Conservation (phyloP, 1,140 invertebrate species). For the Branchinecta lynchi region DNA sequence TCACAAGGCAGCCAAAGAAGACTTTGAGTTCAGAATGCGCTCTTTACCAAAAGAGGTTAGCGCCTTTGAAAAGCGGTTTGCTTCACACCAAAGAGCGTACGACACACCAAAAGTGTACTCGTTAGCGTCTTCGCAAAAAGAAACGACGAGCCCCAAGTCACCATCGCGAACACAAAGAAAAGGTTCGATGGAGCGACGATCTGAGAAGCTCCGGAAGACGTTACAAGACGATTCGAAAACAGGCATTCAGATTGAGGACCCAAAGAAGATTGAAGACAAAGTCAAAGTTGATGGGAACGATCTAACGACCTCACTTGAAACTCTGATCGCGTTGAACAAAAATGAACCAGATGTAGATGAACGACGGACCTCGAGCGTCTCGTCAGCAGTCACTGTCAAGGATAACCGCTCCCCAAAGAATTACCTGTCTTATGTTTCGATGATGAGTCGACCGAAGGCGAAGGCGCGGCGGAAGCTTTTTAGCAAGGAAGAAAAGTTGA, state of each 20-base stretch:
- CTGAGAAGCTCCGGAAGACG: not conserved
- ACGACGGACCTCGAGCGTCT: not conserved
- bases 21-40: not conserved
- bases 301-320: not conserved
- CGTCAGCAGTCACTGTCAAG: not conserved
- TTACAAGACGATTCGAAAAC: not conserved
- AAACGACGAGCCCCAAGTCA: not conserved
- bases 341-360: not conserved
- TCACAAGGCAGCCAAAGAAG: not conserved
- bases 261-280: not conserved
- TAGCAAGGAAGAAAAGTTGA: not conserved
- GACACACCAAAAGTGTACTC: not conserved
- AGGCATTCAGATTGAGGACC: not conserved
- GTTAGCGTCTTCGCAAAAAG: not conserved
- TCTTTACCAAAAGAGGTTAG: constrained; percentile 3
- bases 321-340: not conserved
- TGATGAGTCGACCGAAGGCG: not conserved
- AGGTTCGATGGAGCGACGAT: not conserved
- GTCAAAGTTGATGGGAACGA: not conserved
- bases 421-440: not conserved
- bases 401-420: not conserved
- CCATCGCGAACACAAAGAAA: not conserved
- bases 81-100: not conserved
- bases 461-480: not conserved
- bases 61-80: not conserved